Evolutionary conservation across 2,888 invertebrate species (phyloP).

Genomic region (Drosophila limbata): DNA sequence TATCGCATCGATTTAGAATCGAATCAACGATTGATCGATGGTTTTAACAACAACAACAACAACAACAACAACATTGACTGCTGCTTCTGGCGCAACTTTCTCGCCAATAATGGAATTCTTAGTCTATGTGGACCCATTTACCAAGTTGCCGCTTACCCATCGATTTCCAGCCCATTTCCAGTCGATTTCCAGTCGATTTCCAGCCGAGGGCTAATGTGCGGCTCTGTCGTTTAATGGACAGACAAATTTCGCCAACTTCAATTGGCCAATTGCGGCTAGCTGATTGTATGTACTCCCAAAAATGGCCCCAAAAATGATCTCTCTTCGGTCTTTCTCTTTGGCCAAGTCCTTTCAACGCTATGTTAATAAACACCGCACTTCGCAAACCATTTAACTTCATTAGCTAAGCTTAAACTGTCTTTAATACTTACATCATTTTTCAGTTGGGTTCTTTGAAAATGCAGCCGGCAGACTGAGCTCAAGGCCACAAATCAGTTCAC

Average conservation of each 20-base stretch:
- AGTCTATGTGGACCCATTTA: conserved; percentile 27
- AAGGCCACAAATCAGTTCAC: neutral
- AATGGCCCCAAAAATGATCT: neutral
- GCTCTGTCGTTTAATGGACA: conserved; percentile 39
- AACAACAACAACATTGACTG: neutral
- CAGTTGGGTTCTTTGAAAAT: neutral
- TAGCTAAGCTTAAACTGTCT: conserved; percentile 25
- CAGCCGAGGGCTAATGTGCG: conserved; percentile 38
- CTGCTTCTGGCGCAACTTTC: conserved; percentile 50
- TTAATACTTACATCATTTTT: neutral
- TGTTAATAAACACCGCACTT: conserved; percentile 25
- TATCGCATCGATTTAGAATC: conserved; percentile 65
- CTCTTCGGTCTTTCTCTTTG: neutral
- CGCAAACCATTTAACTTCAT: conserved; percentile 42
- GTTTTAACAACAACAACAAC: conserved; percentile 10
- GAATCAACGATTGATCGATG: conserved; percentile 53
- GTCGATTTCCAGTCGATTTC: conserved; percentile 12
- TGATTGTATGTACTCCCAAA: conserved; percentile 3
- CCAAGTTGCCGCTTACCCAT: neutral
- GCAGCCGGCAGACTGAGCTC: neutral
- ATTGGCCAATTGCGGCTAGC: conserved; percentile 43
- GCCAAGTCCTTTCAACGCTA: neutral
- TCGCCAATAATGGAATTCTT: conserved; percentile 51
- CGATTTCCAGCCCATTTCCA: neutral
- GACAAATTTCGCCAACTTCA: conserved; percentile 33